These are phyloP conservation scores for Heliconius congener DNA, from an alignment of 1,140 invertebrate species.

Conservation along the genomic window DNA sequence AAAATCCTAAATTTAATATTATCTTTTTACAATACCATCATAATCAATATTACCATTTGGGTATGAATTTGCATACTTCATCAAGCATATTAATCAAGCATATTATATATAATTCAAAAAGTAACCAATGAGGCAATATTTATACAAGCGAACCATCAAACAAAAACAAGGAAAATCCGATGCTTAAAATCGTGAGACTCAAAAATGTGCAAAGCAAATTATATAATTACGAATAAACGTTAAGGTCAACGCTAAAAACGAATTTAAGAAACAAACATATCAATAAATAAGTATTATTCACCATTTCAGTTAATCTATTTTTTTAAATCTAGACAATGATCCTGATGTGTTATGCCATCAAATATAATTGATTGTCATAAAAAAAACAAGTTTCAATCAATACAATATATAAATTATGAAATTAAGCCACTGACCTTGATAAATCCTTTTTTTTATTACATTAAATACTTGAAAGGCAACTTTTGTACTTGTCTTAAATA, in stretches of 20 bases:
- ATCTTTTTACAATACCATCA: too few relatives aligned
- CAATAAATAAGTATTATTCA: neutral
- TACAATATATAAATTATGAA: neutral
- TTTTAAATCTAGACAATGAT: constrained; percentile 2
- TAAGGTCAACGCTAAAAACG: neutral
- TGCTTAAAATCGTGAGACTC: too few relatives aligned
- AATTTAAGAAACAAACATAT: neutral
- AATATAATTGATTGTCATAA: neutral
- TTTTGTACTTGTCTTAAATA: neutral
- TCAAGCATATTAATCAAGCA: too few relatives aligned
- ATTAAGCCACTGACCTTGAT: constrained; percentile 17
- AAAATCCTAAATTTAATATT: too few relatives aligned
- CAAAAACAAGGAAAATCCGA: constrained; percentile 1
- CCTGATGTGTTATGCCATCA: constrained; percentile 15
- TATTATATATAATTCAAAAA: neutral
- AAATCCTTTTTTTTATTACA: constrained; percentile 7
- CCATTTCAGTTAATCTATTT: neutral
- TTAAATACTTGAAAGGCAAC: neutral
- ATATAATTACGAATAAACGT: neutral
- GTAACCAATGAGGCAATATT: neutral
- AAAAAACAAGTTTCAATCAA: neutral
- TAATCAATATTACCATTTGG: too few relatives aligned
- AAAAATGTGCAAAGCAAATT: neutral
- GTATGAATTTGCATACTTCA: too few relatives aligned
- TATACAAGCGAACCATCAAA: neutral